These are phyloP conservation scores for Congeria kusceri DNA, from an alignment of 2,888 invertebrate species.

Conservation along the genomic window DNA sequence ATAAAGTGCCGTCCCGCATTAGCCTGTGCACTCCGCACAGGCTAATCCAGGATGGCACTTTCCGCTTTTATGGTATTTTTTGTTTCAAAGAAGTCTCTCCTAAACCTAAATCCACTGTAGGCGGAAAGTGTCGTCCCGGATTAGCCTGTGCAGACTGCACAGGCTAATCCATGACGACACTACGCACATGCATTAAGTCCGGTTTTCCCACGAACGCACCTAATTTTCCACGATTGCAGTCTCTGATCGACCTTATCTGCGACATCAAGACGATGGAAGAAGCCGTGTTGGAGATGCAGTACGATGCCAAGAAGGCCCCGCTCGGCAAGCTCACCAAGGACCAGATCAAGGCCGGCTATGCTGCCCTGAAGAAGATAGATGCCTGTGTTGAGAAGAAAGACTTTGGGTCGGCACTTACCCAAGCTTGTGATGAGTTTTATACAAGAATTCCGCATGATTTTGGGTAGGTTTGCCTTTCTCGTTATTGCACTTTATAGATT, in stretches of 20 bases:
- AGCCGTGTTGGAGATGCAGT: slow-evolving; percentile 86
- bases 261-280: slow-evolving; percentile 86
- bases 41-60: no score
- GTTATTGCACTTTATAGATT: no score
- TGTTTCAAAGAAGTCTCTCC: no score
- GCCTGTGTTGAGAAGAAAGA: slow-evolving; percentile 81
- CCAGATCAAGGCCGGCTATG: slow-evolving; percentile 86
- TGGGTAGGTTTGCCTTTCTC: slow-evolving; percentile 82
- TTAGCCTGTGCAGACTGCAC: no score
- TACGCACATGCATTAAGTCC: no score
- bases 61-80: no score
- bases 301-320: slow-evolving; percentile 86
- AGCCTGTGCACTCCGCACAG: no score
- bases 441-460: slow-evolving; percentile 87
- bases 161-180: no score
- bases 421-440: slow-evolving; percentile 87
- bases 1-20: no score
- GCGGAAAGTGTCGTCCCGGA: background rate
- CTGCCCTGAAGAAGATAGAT: slow-evolving; percentile 86
- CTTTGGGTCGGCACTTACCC: slow-evolving; percentile 78
- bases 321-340: slow-evolving; percentile 86
- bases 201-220: no score
- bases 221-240: slow-evolving; percentile 66
- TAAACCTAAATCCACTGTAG: no score
- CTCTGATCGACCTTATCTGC: slow-evolving; percentile 86